Evolutionary conservation across 2,113 vertebrate genomes (phyloP), one percentile per base, ranked within the genome.

Genomic region (Coreoperca whiteheadi): DNA sequence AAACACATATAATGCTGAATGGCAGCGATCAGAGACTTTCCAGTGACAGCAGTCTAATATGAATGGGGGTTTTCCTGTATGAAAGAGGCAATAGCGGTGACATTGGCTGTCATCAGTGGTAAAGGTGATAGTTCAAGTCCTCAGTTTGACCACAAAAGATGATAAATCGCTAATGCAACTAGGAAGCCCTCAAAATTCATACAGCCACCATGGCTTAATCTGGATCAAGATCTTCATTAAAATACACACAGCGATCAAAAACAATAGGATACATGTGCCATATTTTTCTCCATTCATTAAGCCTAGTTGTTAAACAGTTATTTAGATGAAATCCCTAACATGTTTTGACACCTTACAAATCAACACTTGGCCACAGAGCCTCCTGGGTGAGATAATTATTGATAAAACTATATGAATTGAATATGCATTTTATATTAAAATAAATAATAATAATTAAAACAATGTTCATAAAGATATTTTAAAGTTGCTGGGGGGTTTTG

Each of bases 191-290:
- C 39, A 54, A 28, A 81, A 48, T 3, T 11, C 61, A 39, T 39
- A 41, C 59, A 59, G 39, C 50, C 61, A 65, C 16, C 6, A 28
- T 25, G n/a, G 48, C 21, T 71, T 82, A 63, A 84, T 88, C 65
- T 81, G 77, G 74, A 85, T 79, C 37, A 83, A 68, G 50, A 39
- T 14, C 12, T 60, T 51, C 14, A 82, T 59, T 67, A 63, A 61
- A 54, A 79, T 28, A 28, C 56, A 77, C 43, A 48, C 2, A 10
- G 67, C 9, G 70, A 79, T 37, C 23, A 15, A 74, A 9, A 41
- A 25, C 71, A 4, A 32, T 20, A 60, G 21, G 10, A 57, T 21
- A 60, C 20, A 37, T 30, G 20, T 0, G 32, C 61, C 34, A 56
- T 10, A 53, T 54, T 28, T 8, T 41, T 56, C 2, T 2, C 8